phyloP scores from a whole-genome alignment of 2,797 vertebrate species.

The Potorous gilbertii region DNA sequence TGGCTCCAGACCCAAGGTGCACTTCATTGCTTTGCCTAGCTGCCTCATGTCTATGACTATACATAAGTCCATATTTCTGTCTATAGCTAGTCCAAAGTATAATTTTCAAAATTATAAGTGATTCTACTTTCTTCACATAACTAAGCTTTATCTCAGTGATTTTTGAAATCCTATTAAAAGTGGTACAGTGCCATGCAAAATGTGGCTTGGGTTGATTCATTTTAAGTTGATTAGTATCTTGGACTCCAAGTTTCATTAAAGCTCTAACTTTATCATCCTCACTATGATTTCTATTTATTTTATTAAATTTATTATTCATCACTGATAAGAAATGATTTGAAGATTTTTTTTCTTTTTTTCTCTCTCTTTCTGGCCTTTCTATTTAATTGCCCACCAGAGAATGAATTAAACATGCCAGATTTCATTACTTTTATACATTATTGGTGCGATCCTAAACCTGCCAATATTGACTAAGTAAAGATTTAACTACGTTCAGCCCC shows the following conservation, averaged over 20 bases:
- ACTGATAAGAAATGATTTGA: neutral
- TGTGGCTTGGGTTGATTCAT: neutral
- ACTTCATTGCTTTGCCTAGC: neutral
- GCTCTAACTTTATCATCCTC: neutral
- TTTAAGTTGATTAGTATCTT: neutral
- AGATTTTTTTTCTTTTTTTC: neutral
- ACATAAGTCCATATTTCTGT: neutral
- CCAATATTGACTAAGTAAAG: conserved; percentile 43
- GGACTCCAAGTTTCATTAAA: neutral
- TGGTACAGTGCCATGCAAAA: neutral
- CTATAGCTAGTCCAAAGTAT: neutral
- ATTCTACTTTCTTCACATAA: neutral
- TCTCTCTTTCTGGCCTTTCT: neutral
- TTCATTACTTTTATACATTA: neutral
- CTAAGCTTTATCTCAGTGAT: neutral
- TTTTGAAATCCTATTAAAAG: neutral
- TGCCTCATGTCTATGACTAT: neutral
- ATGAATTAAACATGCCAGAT: neutral
- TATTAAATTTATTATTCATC: too few species aligned
- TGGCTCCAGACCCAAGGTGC: neutral
- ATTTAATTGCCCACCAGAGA: neutral
- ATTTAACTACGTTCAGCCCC: conserved; percentile 52
- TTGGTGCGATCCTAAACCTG: neutral
- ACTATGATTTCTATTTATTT: neutral
- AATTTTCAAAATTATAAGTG: neutral